These are phyloP conservation scores for Papilio glaucus DNA, from an alignment of 1,140 invertebrate species.

Conservation along the genomic window DNA sequence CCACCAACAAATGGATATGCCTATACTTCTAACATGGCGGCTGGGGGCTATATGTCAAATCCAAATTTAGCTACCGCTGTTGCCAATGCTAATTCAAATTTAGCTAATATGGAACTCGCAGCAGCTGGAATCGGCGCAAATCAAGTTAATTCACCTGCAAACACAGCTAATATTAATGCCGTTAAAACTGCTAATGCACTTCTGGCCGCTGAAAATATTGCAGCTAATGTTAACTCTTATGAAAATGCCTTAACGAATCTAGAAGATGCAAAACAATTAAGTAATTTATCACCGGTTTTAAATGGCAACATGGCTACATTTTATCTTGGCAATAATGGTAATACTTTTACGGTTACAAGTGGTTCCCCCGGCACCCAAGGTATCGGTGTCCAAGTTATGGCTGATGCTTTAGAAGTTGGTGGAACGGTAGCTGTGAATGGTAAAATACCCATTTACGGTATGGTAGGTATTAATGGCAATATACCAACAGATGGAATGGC, in stretches of 20 bases:
- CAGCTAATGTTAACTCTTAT: constrained; percentile 26
- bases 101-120: constrained; percentile 32
- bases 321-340: constrained; percentile 52
- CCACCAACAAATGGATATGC: not conserved
- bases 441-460: constrained; percentile 62
- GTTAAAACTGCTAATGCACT: constrained; percentile 35
- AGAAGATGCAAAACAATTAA: constrained; percentile 9
- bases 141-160: constrained; percentile 39
- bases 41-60: constrained; percentile 39
- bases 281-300: constrained; percentile 39
- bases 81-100: constrained; percentile 34
- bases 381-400: constrained; percentile 59
- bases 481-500: constrained; percentile 60
- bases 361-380: constrained; percentile 48
- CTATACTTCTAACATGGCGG: not conserved
- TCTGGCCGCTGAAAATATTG: constrained; percentile 34
- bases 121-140: constrained; percentile 32
- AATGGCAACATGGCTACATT: constrained; percentile 58
- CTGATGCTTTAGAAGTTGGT: constrained; percentile 65
- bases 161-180: constrained; percentile 21
- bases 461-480: constrained; percentile 60
- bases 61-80: constrained; percentile 39
- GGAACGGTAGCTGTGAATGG: constrained; percentile 61
- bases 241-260: constrained; percentile 1
- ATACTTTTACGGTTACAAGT: constrained; percentile 53